Evolutionary conservation across 1,140 invertebrate genomes (phyloP), one percentile per base, ranked within the genome.

Genomic region (Maniola jurtina): DNA sequence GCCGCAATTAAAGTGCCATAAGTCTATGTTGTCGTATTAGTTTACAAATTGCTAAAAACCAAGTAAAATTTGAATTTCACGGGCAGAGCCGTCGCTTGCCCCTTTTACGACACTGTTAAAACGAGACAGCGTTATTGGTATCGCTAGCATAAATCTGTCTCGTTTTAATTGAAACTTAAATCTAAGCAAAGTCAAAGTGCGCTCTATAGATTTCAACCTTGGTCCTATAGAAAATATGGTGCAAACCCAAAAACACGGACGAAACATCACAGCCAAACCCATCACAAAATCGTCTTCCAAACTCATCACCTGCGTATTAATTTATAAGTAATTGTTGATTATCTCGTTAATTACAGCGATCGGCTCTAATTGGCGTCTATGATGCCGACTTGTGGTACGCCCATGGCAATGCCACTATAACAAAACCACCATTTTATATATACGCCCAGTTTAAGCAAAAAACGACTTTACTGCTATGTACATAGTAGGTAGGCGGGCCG

Each of bases 361-460:
- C 78, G 73, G 63, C 73, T 80, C 77, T 88, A 90, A 90, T 89
- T 90, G 88, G 83, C 79, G 83, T 88, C 86, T 83, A 71, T 75
- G 77, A 76, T 80, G 79, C 73, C 74, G 77, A 81, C 75, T 70
- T 79, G 69, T 77, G 85, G 76, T 88, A 83, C 88, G 88, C 88
- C 88, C 86, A 90, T 89, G 86, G 81, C 80, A 70, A 78, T 83
- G 36, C 55, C 36, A 84, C 85, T 86, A 82, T 75, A 78, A 80
- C 81, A 82, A 84, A 54, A 40, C 65, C 63, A 62, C 80, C 71
- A 86, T 64, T 56, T 67, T 79, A 73, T 42, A 36, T 65, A 62
- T 73, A 73, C 77, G 70, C 57, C 65, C 68, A 45, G 42, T 15
- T 47, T 60, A 65, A 35, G 25, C 58, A 34, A 87, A 71, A 71